Evolutionary conservation across 2,888 invertebrate species (phyloP).

Genomic region (Apotomis capreana): DNA sequence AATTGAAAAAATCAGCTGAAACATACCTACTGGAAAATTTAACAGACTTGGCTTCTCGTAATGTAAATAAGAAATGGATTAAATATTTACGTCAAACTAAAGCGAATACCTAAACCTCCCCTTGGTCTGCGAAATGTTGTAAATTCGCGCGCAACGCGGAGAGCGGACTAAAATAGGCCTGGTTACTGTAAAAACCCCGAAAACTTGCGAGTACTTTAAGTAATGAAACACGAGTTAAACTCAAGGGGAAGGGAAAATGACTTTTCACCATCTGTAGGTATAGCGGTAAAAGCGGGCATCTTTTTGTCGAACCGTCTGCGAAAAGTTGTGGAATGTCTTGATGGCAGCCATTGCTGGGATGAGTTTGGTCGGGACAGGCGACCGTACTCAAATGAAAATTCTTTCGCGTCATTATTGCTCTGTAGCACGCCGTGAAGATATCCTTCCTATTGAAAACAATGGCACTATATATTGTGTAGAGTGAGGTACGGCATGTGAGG

Average conservation of each 20-base stretch:
- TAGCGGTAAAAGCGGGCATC: slow-evolving; percentile 54
- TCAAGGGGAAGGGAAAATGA: slow-evolving; percentile 27
- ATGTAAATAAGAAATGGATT: neutral
- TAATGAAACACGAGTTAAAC: slow-evolving; percentile 33
- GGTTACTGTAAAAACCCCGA: slow-evolving; percentile 16
- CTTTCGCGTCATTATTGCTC: slow-evolving; percentile 73
- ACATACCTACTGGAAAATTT: neutral
- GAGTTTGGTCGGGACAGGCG: slow-evolving; percentile 58
- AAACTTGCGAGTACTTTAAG: slow-evolving; percentile 20
- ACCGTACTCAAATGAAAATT: slow-evolving; percentile 76
- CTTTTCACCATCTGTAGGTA: slow-evolving; percentile 40
- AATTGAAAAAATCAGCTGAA: too few relatives aligned
- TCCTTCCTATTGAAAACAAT: slow-evolving; percentile 52
- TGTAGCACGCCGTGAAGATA: slow-evolving; percentile 57
- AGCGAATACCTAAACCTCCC: neutral
- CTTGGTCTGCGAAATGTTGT: neutral
- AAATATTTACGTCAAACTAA: neutral
- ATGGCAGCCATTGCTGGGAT: slow-evolving; percentile 60
- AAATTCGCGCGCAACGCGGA: neutral
- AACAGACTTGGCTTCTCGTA: neutral
- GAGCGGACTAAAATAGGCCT: neutral
- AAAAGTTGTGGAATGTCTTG: slow-evolving; percentile 76
- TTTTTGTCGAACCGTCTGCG: slow-evolving; percentile 65
- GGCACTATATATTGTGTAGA: slow-evolving; percentile 11
- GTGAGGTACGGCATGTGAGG: slow-evolving; percentile 7